A percentile compares a stretch with the other conserved stretches of the same genome.
Conservation (phyloP, 2,888 invertebrate genomes). For the Torymus texanus region DNA sequence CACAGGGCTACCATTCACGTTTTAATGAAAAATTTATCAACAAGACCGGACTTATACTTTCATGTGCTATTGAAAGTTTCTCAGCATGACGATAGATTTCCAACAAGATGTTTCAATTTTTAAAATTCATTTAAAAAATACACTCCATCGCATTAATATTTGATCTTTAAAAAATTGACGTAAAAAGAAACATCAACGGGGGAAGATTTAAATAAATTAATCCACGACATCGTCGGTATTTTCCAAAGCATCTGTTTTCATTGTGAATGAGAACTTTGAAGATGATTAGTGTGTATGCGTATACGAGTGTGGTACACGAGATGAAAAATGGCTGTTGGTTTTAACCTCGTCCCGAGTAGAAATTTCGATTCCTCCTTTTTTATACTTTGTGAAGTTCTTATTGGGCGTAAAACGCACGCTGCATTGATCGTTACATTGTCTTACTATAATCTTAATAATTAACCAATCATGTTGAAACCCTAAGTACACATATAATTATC, state of each 20-base stretch:
- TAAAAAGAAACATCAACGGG: constrained; percentile 29
- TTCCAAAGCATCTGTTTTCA: constrained; percentile 29
- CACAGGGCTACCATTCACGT: constrained; percentile 11
- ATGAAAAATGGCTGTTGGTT: constrained; percentile 45
- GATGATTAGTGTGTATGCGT: constrained; percentile 30
- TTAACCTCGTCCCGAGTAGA: constrained; percentile 41
- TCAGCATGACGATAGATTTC: constrained; percentile 16
- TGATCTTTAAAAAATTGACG: constrained; percentile 17
- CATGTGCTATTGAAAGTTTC: constrained; percentile 15
- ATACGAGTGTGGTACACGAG: constrained; percentile 31
- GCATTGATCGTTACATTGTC: constrained; percentile 4
- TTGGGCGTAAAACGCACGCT: constrained; percentile 6
- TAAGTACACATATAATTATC: too few relatives aligned
- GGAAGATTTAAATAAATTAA: constrained; percentile 45
- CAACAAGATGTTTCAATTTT: constrained; percentile 21
- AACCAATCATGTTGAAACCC: not conserved
- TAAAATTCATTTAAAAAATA: constrained; percentile 45
- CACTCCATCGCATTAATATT: constrained; percentile 7
- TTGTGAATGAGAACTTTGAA: constrained; percentile 37
- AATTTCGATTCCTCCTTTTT: constrained; percentile 30
- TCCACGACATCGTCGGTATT: constrained; percentile 33
- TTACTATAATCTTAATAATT: constrained; percentile 15
- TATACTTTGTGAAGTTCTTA: constrained; percentile 5
- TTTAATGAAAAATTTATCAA: constrained; percentile 25
- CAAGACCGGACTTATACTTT: constrained; percentile 37